These are phyloP conservation scores for Glyptemys insculpta DNA, from an alignment of 2,797 vertebrate genomes.

Conservation along the genomic window DNA sequence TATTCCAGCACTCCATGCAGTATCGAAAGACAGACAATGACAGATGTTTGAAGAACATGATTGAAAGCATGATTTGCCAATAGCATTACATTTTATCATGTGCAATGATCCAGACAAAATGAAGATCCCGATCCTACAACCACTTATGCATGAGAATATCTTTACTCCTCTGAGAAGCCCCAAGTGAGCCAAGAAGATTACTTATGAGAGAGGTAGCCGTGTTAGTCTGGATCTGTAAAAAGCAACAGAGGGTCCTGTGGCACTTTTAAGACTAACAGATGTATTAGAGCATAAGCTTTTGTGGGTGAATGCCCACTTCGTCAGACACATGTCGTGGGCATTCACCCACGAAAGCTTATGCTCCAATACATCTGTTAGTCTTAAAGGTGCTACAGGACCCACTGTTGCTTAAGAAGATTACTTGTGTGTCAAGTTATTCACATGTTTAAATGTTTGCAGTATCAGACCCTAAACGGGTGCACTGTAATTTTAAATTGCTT, in stretches of 20 bases:
- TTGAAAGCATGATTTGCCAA: not conserved
- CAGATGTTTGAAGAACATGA: not conserved
- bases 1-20: accelerated
- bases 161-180: not conserved
- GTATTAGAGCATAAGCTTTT: no score
- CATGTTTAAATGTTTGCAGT: not conserved
- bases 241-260: no score
- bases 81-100: not conserved
- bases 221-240: no score
- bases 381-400: no score
- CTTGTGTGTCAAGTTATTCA: accelerated
- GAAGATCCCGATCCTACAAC: not conserved
- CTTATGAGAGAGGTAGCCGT: no score
- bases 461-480: not conserved
- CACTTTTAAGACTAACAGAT: no score
- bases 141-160: not conserved
- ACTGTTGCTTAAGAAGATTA: no score
- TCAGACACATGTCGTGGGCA: no score
- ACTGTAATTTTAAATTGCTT: not conserved
- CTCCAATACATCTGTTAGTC: no score
- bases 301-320: no score
- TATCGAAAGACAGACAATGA: not conserved
- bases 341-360: no score
- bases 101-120: not conserved
- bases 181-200: not conserved